These are phyloP conservation scores for Sinotaia quadrata DNA, from an alignment of 2,888 invertebrate genomes.

Conservation along the genomic window DNA sequence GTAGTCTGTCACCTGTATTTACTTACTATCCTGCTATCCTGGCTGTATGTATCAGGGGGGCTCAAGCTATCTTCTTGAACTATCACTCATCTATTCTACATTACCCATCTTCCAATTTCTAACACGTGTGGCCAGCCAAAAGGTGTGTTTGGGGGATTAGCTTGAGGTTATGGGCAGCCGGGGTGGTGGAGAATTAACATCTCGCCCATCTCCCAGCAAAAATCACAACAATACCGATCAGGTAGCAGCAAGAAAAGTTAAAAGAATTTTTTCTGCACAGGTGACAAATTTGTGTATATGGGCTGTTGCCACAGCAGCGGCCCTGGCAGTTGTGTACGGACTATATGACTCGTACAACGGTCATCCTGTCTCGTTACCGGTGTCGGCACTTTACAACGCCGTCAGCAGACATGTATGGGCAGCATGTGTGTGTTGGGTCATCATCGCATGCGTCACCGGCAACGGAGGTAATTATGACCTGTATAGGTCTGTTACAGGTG, in stretches of 20 bases:
- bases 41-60: no score
- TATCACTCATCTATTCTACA: no score
- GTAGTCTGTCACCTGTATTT: no score
- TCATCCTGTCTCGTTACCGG: conserved; percentile 34
- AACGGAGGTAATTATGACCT: conserved; percentile 68
- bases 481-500: neutral
- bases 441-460: conserved; percentile 74
- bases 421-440: conserved; percentile 74
- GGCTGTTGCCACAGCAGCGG: conserved; percentile 48
- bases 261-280: neutral
- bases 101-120: no score
- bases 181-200: no score
- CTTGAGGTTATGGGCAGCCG: no score
- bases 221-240: neutral
- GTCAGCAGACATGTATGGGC: conserved; percentile 74
- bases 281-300: conserved; percentile 41
- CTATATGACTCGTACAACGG: conserved; percentile 59
- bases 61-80: no score
- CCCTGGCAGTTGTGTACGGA: conserved; percentile 61
- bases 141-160: no score
- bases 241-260: neutral
- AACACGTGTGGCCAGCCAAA: no score
- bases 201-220: no score
- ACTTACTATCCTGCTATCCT: no score
- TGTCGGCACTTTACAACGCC: conserved; percentile 69